These are phyloP conservation scores for Catocala sponsa DNA, from an alignment of 2,888 invertebrate genomes.

Conservation along the genomic window DNA sequence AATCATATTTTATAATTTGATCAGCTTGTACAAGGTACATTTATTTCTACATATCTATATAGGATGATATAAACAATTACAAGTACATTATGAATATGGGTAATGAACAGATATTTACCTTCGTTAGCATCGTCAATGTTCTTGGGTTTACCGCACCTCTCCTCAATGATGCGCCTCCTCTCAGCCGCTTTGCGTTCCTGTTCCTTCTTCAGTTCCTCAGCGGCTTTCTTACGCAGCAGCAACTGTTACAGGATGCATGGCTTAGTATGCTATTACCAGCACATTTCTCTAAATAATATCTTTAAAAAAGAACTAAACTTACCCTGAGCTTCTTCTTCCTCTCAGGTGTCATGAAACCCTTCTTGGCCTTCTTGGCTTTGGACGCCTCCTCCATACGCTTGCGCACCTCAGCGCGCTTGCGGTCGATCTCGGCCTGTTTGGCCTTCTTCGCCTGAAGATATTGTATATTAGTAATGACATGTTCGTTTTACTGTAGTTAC, in stretches of 20 bases:
- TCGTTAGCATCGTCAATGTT: conserved; percentile 97
- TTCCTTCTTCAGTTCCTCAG: conserved; percentile 99
- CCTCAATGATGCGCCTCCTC: conserved; percentile 98
- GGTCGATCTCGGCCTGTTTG: conserved; percentile 99
- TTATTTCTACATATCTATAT: conserved; percentile 25
- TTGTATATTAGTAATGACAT: conserved; percentile 61
- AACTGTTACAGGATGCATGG: conserved; percentile 88
- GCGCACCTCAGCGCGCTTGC: conserved; percentile 99
- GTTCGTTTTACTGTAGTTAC: conserved; percentile 23
- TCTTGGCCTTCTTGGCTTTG: conserved; percentile 99
- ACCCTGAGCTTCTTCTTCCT: conserved; percentile 99
- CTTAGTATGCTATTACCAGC: conserved; percentile 8
- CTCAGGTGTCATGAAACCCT: conserved; percentile 99
- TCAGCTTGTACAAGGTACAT: conserved; percentile 35
- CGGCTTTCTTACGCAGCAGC: conserved; percentile 99
- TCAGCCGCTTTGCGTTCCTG: conserved; percentile 99
- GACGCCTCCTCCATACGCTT: conserved; percentile 99
- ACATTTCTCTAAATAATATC: no score
- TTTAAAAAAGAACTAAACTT: conserved; percentile 71
- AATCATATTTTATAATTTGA: conserved; percentile 30
- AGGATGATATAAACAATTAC: neutral
- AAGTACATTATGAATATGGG: conserved; percentile 7
- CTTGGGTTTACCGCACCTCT: conserved; percentile 97
- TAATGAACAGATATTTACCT: conserved; percentile 89
- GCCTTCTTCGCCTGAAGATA: conserved; percentile 96